Base-by-base conservation (phyloP, 1,140 invertebrate species). In the Bilobella aurantiaca region DNA sequence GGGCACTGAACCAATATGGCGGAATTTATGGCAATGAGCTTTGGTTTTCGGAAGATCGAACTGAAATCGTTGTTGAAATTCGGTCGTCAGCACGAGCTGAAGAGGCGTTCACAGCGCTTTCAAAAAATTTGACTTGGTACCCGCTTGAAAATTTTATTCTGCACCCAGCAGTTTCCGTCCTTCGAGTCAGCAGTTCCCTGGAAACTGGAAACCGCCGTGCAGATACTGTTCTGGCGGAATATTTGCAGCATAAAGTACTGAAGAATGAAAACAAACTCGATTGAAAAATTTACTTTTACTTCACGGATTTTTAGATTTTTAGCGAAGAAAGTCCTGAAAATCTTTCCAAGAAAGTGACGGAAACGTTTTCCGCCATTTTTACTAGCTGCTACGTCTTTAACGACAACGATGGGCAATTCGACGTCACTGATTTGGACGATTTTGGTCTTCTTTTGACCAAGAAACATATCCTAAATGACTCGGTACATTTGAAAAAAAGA, bases 1-100 rank as follows among this genome's bases (percentile, higher is more conserved):
- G 37, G n/a, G 63, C 30, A 1, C 28, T 65, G 25, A 65, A 47
- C 16, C 56, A 58, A 21, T 27, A 27, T 58, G 63, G 63, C 37
- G 63, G 63, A n/a, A 27, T 65, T 12, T 58, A 65, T 30, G 63
- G 23, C 27, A 65, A 58, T 42, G 57, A 65, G 32, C 16, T 65
- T 23, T 65, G 63, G 63, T 47, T 65, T 29, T 34, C 28, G 12
- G 63, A 34, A 65, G 53, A 64, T 58, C 32, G 34, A 21, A 31
- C 56, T 3, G 58, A 14, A 28, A 32, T 32, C 27, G 63, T 65
- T 21, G 58, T 65, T 14, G 63, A 65, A 65, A 59, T 65, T 46
- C 56, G 63, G 2, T 58, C 56, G 14, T 30, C 3, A 27, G 3
- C 28, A 28, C 30, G 34, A 65, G 29, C 3, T 16, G 23, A 58